Percentiles rank a stretch among this genome's conserved stretches.
phyloP scores from a whole-genome alignment of 1,140 invertebrate species.

The Lucilia cuprina region DNA sequence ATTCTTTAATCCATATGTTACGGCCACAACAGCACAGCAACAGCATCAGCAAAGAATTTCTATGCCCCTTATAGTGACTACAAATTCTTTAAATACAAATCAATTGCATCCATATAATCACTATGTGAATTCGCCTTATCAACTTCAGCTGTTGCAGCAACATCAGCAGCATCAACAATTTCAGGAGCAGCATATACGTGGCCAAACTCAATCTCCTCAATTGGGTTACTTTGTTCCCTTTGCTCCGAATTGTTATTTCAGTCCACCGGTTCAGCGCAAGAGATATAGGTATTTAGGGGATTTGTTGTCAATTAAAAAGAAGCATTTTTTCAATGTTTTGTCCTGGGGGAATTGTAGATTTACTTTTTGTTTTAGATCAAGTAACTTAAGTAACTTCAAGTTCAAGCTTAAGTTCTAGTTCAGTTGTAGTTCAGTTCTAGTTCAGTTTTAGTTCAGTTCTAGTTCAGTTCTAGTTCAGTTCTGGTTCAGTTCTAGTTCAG shows the following conservation, averaged over 20 bases:
- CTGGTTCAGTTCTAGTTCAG: too few relatives aligned
- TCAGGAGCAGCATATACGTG: neutral
- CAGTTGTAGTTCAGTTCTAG: too few relatives aligned
- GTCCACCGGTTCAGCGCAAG: conserved; percentile 54
- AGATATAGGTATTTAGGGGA: conserved; percentile 54
- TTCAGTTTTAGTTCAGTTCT: too few relatives aligned
- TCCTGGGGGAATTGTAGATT: too few relatives aligned
- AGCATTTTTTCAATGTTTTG: too few relatives aligned
- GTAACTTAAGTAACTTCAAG: too few relatives aligned
- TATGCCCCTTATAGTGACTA: conserved; percentile 48
- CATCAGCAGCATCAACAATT: neutral
- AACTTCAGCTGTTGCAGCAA: neutral
- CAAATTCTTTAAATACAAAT: conserved; percentile 39
- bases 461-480: too few relatives aligned
- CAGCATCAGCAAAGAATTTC: conserved; percentile 46
- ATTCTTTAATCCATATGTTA: conserved; percentile 32
- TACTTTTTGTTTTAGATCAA: too few relatives aligned
- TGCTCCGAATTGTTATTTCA: conserved; percentile 52
- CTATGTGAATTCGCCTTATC: conserved; percentile 41
- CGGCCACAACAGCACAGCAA: neutral
- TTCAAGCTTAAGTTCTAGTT: too few relatives aligned
- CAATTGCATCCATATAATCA: conserved; percentile 51
- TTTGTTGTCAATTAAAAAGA: too few relatives aligned
- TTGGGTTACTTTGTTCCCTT: conserved; percentile 60
- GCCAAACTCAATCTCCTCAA: conserved; percentile 42